Base-by-base conservation (phyloP, 2,888 invertebrate genomes). In the Pedicia rivosa region DNA sequence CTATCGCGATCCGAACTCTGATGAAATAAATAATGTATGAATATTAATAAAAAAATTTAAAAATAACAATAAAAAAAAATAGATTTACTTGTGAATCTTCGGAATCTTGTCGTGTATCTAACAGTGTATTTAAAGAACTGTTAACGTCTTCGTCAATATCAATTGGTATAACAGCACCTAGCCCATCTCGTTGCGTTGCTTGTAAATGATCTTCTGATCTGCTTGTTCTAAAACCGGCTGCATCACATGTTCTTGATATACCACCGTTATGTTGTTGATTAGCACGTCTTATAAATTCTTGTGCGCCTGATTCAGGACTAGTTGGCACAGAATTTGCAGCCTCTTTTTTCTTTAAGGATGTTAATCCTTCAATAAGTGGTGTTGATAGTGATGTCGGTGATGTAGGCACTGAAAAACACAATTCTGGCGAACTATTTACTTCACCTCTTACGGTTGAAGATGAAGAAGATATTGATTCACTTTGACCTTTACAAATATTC, bases 71-170 rank as follows among this genome's bases (percentile, higher is more conserved):
- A 14, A 16, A 13, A 25, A 9, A 20, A 5, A 14, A 22, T n/a
- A 33, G 3, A 12, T 6, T 35, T 47, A 61, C 60, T 54, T 63
- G 61, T 31, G 63, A 62, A 43, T 60, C 59, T 46, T 54, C 65
- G 50, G 57, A 66, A 50, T 70, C 72, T 40, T 66, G 68, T 47
- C 77, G 66, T 35, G 83, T 86, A 65, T 88, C 88, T 46, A 90
- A 65, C 41, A 91, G 66, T 42, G 88, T 88, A 63, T 92, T 90
- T 43, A 92, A 68, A 44, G 91, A 91, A 57, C 90, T 88, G 53
- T 90, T 88, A 53, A 88, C 78, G 59, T 88, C 87, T 59, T 91
- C 91, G 57, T 88, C 91, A 56, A 90, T 80, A 51, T 91, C 90
- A 51, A 87, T 86, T 47, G 83, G 83, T 50, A 62, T 58, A 46